Base-by-base conservation (phyloP, 2,888 invertebrate species). In the Eupsilia transversa region DNA sequence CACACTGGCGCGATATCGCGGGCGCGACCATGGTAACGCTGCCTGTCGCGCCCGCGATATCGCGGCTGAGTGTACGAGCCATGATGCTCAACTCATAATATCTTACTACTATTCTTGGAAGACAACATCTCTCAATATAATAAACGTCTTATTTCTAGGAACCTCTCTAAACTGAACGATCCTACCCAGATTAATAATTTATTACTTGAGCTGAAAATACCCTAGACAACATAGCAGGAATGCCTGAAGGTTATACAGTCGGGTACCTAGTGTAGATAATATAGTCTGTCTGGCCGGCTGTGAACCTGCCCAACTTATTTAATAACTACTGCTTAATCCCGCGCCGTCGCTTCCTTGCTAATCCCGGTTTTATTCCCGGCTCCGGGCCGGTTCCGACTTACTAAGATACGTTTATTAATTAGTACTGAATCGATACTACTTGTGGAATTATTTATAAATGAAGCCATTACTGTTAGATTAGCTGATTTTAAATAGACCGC, bases 321-420 rank as follows among this genome's bases (percentile, higher is more conserved):
- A 90, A 91, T 90, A 90, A 89, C 90, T 83, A 87, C 85, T 84
- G 80, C 84, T 87, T 89, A 89, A 88, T 89, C 86, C 79, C 74
- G 59, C 81, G 71, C 84, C 82, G 75, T 74, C 80, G 77, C 75
- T 82, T 81, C 76, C 81, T 61, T 64, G 27, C 71, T 84, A 86
- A 85, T 82, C 86, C 67, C n/a, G 82, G 82, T 86, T 80, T 86
- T 78, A 85, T 84, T 84, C 77, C 60, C 41, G 41, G 27, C 61
- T 79, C 74, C 57, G 60, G 77, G 38, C 65, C 60, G 17, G 67
- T 66, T 66, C 54, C 71, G 71, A 77, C 70, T 80, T 56, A 66
- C 60, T 72, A 67, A 84, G 77, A 84, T 74, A 79, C 72, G 74
- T 79, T 84, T 77, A 82, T 86, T 82, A 79, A 86, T 85, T 82